Evolutionary conservation across 2,797 vertebrate species (phyloP).

Genomic region (Toxotes lorentzi): DNA sequence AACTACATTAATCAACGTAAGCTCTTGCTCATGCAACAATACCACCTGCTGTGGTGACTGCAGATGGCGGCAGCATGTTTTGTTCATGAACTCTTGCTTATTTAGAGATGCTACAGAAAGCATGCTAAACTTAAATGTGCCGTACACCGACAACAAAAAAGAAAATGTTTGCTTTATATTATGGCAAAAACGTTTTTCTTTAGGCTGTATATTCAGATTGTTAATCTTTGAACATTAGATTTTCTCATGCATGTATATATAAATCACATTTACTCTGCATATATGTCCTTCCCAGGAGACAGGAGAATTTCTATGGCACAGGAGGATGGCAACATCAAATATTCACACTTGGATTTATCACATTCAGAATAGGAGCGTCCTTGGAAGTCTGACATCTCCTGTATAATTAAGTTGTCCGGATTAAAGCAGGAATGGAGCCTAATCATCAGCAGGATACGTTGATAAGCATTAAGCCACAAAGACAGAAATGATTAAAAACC

Average conservation of each 20-base stretch:
- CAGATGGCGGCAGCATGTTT: conserved; percentile 51
- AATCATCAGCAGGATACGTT: conserved; percentile 76
- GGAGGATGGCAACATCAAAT: conserved; percentile 72
- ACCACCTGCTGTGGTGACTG: conserved; percentile 59
- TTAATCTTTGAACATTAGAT: conserved; percentile 35
- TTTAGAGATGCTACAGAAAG: conserved; percentile 13
- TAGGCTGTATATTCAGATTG: conserved; percentile 10
- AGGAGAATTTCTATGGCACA: conserved; percentile 46
- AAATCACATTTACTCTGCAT: conserved; percentile 48
- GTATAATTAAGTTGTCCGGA: conserved; percentile 84
- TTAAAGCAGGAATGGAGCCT: conserved; percentile 76
- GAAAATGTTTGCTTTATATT: not conserved
- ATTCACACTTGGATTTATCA: conserved; percentile 70
- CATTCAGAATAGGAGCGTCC: conserved; percentile 60
- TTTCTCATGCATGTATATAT: conserved; percentile 40
- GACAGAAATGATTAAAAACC: conserved; percentile 71
- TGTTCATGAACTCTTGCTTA: conserved; percentile 21
- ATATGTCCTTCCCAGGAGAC: conserved; percentile 51
- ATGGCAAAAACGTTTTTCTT: conserved; percentile 8
- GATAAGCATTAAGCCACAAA: conserved; percentile 80
- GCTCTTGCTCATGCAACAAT: conserved; percentile 21
- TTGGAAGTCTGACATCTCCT: conserved; percentile 79
- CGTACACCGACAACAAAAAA: not conserved
- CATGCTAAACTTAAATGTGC: not conserved
- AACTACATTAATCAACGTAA: conserved; percentile 67